These are phyloP conservation scores for Antennarius maculatus DNA, from an alignment of 2,797 vertebrate species.

Conservation along the genomic window DNA sequence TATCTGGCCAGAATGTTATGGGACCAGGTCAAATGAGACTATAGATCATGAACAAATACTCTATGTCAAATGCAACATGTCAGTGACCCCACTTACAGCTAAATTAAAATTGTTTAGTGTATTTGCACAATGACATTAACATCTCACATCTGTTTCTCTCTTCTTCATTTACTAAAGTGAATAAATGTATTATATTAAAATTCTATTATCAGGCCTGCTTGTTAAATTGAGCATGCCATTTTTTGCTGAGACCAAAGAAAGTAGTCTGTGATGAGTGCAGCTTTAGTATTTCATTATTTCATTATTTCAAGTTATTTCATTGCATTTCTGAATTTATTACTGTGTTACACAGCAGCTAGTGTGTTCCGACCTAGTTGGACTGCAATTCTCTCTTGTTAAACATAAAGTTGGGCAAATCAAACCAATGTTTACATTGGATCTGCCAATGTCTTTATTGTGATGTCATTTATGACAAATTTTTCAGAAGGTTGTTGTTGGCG, in stretches of 20 bases:
- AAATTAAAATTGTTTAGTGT: conserved; percentile 8
- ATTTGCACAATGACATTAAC: not conserved
- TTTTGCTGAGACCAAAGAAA: too few relatives aligned
- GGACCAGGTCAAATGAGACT: conserved; percentile 15
- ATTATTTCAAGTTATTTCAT: not conserved
- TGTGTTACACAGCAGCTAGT: conserved; percentile 11
- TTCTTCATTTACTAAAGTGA: conserved; percentile 12
- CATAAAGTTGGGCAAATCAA: conserved; percentile 17
- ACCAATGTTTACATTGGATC: conserved; percentile 1
- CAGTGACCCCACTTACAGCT: not conserved
- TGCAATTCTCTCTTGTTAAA: conserved; percentile 8
- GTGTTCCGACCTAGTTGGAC: conserved; percentile 12
- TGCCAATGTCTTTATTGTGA: conserved; percentile 6
- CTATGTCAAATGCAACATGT: conserved; percentile 24
- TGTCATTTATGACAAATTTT: conserved; percentile 5
- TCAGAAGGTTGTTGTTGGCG: not conserved
- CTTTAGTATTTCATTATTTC: too few relatives aligned
- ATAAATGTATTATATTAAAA: conserved; percentile 16
- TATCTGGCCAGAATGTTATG: conserved; percentile 27
- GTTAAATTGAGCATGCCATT: too few relatives aligned
- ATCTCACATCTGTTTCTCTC: not conserved
- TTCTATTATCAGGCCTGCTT: not conserved
- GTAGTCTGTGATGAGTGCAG: too few relatives aligned
- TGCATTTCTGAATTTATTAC: not conserved
- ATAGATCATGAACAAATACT: conserved; percentile 23